Base-by-base conservation (phyloP, 2,888 invertebrate species). In the Helleia helle region DNA sequence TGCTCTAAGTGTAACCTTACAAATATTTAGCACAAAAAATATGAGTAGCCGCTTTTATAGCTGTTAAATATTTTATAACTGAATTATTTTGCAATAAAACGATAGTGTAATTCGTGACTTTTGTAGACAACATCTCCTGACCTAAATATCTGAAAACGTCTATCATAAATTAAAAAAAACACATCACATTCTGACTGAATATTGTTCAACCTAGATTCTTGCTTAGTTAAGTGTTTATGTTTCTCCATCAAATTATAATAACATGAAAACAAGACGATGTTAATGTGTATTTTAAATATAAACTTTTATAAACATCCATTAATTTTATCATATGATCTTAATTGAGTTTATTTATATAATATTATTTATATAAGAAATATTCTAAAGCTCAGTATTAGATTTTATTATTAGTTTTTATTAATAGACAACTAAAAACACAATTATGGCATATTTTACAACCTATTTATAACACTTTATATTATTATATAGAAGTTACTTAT, bases 71-170 rank as follows among this genome's bases (percentile, higher is more conserved):
- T 34, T 34, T 34, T 34, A 34, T 2, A 18, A 34, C 12, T 12
- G 31, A 31, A 18, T 31, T 11, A 18, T 18, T 17, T 15, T 34
- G 34, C 22, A 22, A 34, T 22, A 34, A 34, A 34, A 34, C 8
- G 12, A 15, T 22, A 34, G 22, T 22, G 22, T 22, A 46, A 27
- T 43, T 31, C 37, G 25, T 13, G 24, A 27, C 26, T 38, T 27
- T 38, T n/a, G n/a, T 53, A 48, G 54, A 52, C 50, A n/a, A n/a
- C n/a, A 55, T 59, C 51, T 52, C 49, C 48, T 60, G 68, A 62
- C 71, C 70, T 46, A 64, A 59, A 65, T 71, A 52, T 51, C 47
- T 51, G 48, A 47, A 50, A 62, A 57, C 50, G 56, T 50, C 54
- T 60, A 57, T 63, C 62, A 58, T 57, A 52, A 49, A 55, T 54